Base-by-base conservation (phyloP, 1,140 invertebrate genomes). In the Eupristina koningsbergeri region DNA sequence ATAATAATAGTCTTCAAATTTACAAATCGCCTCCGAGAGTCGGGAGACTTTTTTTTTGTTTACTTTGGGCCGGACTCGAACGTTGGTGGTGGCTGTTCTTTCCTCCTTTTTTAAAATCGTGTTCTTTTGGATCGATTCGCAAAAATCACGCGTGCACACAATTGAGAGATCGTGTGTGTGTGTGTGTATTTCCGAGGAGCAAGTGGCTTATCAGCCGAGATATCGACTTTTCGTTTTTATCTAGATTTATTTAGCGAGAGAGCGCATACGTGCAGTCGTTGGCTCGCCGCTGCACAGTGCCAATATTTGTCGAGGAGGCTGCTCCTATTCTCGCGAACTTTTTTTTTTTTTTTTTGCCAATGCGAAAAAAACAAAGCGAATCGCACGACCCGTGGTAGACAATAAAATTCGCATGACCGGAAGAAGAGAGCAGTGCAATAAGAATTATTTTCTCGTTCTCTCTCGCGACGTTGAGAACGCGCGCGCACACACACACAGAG, bases 391-490 rank as follows among this genome's bases (percentile, higher is more conserved):
- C 67, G 67, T n/a, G 2, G 67, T 71, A 71, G 2, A 67, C 11
- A 8, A 45, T n/a, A 71, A 39, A 71, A n/a, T 71, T 71, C 11
- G 39, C 67, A 71, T 41, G 36, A 71, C 19, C 36, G 36, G 39
- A 71, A 71, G 36, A 71, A 41, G 19, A n/a, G 34, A 39, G 31
- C 36, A 69, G 39, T 47, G n/a, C n/a, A n/a, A n/a, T n/a, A n/a
- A n/a, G n/a, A 31, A 75, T 13, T 76, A 53, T 76, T 75, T 53
- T 75, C 45, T 34, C 45, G 11, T 53, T 29, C 73, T 75, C 47
- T 53, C 45, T 8, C 29, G 74, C 47, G 31, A 34, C 74, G 34
- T 76, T 58, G 74, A 76, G 74, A 76, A 76, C 74, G 45, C 47
- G 31, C 34, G 73, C 45, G 45, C 29, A 13, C n/a, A n/a, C 67